Conservation (phyloP, 2,113 vertebrate genomes). For the Egretta garzetta region DNA sequence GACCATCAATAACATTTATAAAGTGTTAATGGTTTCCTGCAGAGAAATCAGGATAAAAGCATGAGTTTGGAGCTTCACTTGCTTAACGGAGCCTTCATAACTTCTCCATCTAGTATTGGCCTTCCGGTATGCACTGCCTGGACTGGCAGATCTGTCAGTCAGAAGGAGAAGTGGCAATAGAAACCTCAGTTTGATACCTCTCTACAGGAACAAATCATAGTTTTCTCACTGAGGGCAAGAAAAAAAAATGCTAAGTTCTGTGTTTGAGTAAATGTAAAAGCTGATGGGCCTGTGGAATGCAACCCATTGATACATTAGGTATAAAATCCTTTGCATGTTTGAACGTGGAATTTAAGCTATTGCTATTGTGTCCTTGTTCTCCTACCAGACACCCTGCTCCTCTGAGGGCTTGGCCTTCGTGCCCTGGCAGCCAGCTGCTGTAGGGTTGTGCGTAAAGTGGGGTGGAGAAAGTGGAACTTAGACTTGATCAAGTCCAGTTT, state of each 20-base stretch:
- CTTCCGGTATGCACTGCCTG: neutral
- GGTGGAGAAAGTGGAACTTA: neutral
- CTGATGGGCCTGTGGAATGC: neutral
- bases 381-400: rapidly evolving
- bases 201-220: neutral
- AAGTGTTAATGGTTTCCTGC: neutral
- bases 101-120: neutral
- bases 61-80: neutral
- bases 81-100: neutral
- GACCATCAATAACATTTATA: neutral
- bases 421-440: neutral
- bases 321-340: neutral
- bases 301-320: neutral
- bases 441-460: neutral
- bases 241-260: neutral
- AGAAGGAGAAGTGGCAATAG: neutral
- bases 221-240: neutral
- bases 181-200: neutral
- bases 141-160: rapidly evolving
- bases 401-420: rapidly evolving
- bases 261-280: neutral
- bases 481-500: neutral
- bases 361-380: neutral
- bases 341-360: neutral
- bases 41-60: neutral